phyloP scores from a whole-genome alignment of 1,140 invertebrate genomes.

The Ceratosolen fusciceps region DNA sequence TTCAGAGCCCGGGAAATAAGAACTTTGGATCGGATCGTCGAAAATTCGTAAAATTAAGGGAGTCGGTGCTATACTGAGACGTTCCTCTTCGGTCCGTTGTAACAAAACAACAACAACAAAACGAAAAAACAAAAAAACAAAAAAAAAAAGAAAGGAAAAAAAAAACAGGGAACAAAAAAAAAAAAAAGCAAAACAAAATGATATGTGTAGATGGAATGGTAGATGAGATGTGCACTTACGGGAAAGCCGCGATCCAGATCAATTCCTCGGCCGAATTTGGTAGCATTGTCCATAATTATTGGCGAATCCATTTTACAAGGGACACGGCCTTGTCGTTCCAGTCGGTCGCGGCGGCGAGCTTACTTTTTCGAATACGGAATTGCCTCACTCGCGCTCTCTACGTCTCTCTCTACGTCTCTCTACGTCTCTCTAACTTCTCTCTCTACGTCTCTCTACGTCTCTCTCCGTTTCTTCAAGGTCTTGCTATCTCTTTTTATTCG shows the following conservation, averaged over 20 bases:
- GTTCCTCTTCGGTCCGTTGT: too few species aligned
- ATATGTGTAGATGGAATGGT: not conserved
- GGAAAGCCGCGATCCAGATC: constrained; percentile 65
- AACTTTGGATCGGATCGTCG: too few species aligned
- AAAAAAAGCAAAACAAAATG: too few species aligned
- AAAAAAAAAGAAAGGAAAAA: too few species aligned
- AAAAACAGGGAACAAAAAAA: too few species aligned
- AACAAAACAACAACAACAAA: too few species aligned
- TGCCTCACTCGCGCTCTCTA: not conserved
- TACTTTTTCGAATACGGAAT: constrained; percentile 32
- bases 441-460: not conserved
- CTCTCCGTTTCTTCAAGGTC: not conserved
- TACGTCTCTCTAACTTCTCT: too few species aligned
- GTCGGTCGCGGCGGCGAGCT: not conserved
- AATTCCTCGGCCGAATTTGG: constrained; percentile 67
- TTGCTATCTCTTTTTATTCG: not conserved
- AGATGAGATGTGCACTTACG: constrained; percentile 59
- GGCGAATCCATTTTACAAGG: constrained; percentile 65
- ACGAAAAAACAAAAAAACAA: too few species aligned
- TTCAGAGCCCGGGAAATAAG: too few species aligned
- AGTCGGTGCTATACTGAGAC: too few species aligned
- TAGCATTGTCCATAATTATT: constrained; percentile 68
- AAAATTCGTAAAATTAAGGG: too few species aligned
- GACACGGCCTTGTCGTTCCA: constrained; percentile 49
- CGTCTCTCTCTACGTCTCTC: not conserved